Evolutionary conservation across 2,113 vertebrate species (phyloP), one percentile per base, ranked within the genome.

Genomic region (Trinectes maculatus): DNA sequence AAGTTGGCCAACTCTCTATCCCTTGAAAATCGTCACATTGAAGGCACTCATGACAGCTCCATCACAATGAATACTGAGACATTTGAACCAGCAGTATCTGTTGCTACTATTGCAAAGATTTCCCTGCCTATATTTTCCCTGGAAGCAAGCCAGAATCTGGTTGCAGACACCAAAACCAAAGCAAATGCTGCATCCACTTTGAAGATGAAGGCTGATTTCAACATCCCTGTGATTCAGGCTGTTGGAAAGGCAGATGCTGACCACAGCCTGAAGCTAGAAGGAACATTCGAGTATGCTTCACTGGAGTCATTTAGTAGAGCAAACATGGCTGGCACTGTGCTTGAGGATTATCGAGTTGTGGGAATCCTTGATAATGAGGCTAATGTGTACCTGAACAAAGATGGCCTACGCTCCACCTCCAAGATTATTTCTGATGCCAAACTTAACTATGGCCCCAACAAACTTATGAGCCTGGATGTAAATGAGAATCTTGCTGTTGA

Each of bases 1-100:
- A 99, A 96, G 77, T 44, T 98, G 74, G 95, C 96, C 65, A 95
- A 92, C 58, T 93, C 93, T 34, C 46, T 98, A 33, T 93, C 95
- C 29, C 82, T 98, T 58, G 92, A 85, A 71, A 95, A 94, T 83
- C 81, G 43, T 59, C 92, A 93, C 54, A 63, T 96, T 44, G 89
- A 91, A 64, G 95, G 94, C 65, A 94, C 83, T 62, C 96, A 98
- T 67, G 90, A 95, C 69, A 97, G 94, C 69, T 92, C 92, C 44
- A 34, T 96, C 51, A 93, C 87, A 58, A 66, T 97, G 49, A 93
- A 85, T 47, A 93, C 75, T 78, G 94, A 87, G 51, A 93, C 87
- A 13, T 70, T 93, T 68, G 94, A 96, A 48, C 86, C 90, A 47
- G 67, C 44, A 2, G 5, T 87, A 39, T 90, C 92, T 31, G 66